Percentiles rank a stretch among this genome's conserved stretches.
These are phyloP conservation scores for Mimumesa dahlbomi DNA, from an alignment of 2,888 invertebrate species.

Conservation along the genomic window DNA sequence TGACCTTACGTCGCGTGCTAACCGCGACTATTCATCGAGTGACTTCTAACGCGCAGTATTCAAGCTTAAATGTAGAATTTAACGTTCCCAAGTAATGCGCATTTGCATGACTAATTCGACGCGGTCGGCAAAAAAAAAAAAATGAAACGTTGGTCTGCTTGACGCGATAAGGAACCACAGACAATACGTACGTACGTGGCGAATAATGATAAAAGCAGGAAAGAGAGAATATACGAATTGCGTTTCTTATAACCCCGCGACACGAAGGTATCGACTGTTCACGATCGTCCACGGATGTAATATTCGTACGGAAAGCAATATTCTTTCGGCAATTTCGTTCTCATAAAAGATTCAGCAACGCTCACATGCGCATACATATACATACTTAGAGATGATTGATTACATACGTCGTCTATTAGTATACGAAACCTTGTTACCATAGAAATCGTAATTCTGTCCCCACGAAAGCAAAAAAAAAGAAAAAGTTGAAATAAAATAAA, in stretches of 20 bases:
- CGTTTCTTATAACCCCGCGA: slow-evolving; percentile 42
- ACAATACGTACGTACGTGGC: slow-evolving; percentile 20
- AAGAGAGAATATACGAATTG: slow-evolving; percentile 20
- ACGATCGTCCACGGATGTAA: slow-evolving; percentile 1
- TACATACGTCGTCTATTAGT: no score
- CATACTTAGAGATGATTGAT: no score
- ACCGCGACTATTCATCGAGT: no score
- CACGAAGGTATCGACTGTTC: slow-evolving; percentile 40
- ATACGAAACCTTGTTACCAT: no score
- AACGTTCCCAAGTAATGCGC: slow-evolving; percentile 21
- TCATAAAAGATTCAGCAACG: no score
- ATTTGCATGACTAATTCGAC: slow-evolving; percentile 35
- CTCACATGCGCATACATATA: no score
- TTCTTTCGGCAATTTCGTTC: neutral
- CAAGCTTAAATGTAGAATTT: slow-evolving; percentile 41
- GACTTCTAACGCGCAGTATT: slow-evolving; percentile 22
- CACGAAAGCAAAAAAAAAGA: no score
- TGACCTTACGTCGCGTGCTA: neutral
- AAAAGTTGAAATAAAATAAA: neutral
- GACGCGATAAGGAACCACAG: slow-evolving; percentile 40
- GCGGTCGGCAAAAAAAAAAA: slow-evolving; percentile 30
- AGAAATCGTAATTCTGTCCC: neutral
- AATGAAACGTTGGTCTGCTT: slow-evolving; percentile 6
- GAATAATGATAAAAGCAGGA: slow-evolving; percentile 31
- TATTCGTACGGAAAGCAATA: slow-evolving; percentile 2